These are phyloP conservation scores for Serilophus lunatus DNA, from an alignment of 2,113 vertebrate genomes.

Conservation along the genomic window DNA sequence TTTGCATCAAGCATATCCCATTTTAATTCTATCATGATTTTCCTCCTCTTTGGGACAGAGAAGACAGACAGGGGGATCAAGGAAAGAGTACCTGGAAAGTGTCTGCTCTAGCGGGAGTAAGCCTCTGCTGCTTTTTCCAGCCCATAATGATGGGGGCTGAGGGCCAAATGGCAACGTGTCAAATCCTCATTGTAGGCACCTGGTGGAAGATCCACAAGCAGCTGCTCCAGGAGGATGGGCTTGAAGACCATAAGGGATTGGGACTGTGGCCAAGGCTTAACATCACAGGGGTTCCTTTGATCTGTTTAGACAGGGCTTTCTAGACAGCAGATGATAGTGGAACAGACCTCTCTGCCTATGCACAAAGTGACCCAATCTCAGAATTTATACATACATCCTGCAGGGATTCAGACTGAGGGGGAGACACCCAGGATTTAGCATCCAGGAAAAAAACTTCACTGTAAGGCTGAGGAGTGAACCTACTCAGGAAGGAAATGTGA, in stretches of 20 bases:
- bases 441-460: background rate
- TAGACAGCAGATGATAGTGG: conserved; percentile 42
- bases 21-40: conserved; percentile 44
- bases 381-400: background rate
- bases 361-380: background rate
- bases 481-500: background rate
- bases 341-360: background rate
- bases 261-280: conserved; percentile 6
- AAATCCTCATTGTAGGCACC: conserved; percentile 41
- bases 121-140: conserved; percentile 31
- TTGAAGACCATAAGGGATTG: background rate
- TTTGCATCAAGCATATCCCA: conserved; percentile 22
- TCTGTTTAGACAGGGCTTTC: conserved; percentile 14
- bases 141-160: background rate
- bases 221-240: conserved; percentile 39
- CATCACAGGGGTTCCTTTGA: conserved; percentile 18
- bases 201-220: conserved; percentile 47
- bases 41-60: conserved; percentile 34
- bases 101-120: conserved; percentile 41
- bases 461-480: background rate
- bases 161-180: conserved; percentile 37
- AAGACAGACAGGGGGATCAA: conserved; percentile 55
- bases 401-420: background rate
- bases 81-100: conserved; percentile 49
- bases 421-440: background rate